Conservation (phyloP, 2,113 vertebrate species). For the Tragelaphus buxtoni region DNA sequence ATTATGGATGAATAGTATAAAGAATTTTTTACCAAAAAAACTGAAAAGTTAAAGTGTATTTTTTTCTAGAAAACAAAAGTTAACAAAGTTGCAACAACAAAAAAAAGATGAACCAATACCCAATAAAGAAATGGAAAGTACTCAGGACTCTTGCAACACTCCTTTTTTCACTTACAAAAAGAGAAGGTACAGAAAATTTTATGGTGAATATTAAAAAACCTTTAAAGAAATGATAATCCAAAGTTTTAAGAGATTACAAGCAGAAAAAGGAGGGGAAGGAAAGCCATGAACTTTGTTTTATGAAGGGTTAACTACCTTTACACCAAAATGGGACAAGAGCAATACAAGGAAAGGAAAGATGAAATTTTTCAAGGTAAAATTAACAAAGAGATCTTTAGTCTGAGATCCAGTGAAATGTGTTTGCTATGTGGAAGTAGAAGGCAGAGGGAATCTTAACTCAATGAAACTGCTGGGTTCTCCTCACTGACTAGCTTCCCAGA, state of each 20-base stretch:
- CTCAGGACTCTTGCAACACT: background rate
- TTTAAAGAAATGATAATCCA: background rate
- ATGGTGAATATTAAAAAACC: background rate
- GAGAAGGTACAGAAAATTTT: background rate
- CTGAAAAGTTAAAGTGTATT: background rate
- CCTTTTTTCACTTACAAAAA: background rate
- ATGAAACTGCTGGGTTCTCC: background rate
- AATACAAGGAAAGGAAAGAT: background rate
- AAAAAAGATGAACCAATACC: background rate
- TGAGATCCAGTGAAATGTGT: background rate
- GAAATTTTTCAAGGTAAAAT: background rate
- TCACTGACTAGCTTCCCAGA: background rate
- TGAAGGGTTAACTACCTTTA: background rate
- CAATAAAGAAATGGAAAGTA: background rate
- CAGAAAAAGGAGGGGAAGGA: background rate
- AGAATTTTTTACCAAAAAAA: background rate
- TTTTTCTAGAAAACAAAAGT: background rate
- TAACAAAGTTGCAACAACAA: background rate
- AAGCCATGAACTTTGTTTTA: background rate
- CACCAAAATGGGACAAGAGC: background rate
- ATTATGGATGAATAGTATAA: background rate
- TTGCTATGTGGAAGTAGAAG: background rate
- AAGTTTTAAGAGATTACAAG: background rate
- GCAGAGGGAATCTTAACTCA: background rate
- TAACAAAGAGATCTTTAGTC: background rate